These are phyloP conservation scores for Heliconius sara DNA, from an alignment of 2,888 invertebrate genomes.

Conservation along the genomic window DNA sequence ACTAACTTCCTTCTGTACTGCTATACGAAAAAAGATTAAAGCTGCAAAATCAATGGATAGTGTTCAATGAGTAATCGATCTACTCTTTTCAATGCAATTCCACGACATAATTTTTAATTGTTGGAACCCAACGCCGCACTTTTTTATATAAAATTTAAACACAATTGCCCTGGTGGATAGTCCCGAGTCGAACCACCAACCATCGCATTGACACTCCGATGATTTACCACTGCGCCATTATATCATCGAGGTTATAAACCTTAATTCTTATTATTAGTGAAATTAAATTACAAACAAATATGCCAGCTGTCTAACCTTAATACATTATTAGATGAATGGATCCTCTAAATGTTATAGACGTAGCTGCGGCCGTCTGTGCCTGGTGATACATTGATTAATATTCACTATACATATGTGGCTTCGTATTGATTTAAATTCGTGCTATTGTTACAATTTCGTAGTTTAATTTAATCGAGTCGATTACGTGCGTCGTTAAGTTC, in stretches of 20 bases:
- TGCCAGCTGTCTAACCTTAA: neutral
- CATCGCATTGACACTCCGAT: neutral
- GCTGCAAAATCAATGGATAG: no score
- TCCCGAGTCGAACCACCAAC: neutral
- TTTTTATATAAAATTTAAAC: no score
- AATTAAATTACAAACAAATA: slow-evolving; percentile 8
- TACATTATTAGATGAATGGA: slow-evolving; percentile 24
- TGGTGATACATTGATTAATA: slow-evolving; percentile 28
- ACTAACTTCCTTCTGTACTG: no score
- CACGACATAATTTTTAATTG: no score
- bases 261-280: neutral
- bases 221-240: no score
- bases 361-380: slow-evolving; percentile 13
- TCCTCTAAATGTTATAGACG: slow-evolving; percentile 30
- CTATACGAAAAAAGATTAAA: no score
- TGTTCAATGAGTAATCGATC: no score
- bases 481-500: no score
- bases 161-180: no score
- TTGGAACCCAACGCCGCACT: no score
- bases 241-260: neutral
- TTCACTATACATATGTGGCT: slow-evolving; percentile 9
- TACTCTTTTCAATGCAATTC: no score
- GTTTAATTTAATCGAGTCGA: no score
- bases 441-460: neutral
- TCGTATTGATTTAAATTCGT: neutral